A percentile compares a stretch with the other conserved stretches of the same genome.
These are phyloP conservation scores for Eristalinus sepulchralis DNA, from an alignment of 2,888 invertebrate species.

Conservation along the genomic window DNA sequence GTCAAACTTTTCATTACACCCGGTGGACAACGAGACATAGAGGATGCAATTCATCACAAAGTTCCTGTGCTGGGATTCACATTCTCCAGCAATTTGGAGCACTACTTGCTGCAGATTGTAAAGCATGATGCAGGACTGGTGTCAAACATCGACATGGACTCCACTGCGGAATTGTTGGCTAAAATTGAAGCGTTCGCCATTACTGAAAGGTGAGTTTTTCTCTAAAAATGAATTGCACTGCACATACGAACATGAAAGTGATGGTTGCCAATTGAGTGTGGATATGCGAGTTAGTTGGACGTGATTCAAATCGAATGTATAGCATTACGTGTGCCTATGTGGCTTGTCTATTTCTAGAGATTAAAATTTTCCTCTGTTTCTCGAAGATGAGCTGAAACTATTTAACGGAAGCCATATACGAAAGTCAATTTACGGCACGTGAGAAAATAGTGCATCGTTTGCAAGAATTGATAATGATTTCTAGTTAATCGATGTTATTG, in stretches of 20 bases:
- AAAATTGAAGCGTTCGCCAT: constrained; percentile 71
- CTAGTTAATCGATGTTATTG: not conserved
- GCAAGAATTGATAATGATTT: not conserved
- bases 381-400: not conserved
- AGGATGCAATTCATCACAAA: constrained; percentile 74
- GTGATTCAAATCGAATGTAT: not conserved
- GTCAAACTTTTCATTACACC: constrained; percentile 73
- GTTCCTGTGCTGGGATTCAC: constrained; percentile 74
- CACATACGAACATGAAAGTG: not conserved
- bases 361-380: not conserved
- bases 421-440: not conserved
- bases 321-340: not conserved
- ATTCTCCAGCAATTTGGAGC: constrained; percentile 73
- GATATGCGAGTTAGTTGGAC: not conserved
- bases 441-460: not conserved
- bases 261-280: not conserved
- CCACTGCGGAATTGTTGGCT: constrained; percentile 62
- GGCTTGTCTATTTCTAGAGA: not conserved
- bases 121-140: constrained; percentile 72
- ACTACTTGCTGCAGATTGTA: constrained; percentile 73
- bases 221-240: not conserved
- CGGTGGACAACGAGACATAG: constrained; percentile 74
- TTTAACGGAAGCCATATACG: not conserved
- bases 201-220: constrained; percentile 67
- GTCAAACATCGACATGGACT: constrained; percentile 73